These are phyloP conservation scores for Stichopus horrens DNA, from an alignment of 53 echinoderm and acorn worm species.

Conservation along the genomic window DNA sequence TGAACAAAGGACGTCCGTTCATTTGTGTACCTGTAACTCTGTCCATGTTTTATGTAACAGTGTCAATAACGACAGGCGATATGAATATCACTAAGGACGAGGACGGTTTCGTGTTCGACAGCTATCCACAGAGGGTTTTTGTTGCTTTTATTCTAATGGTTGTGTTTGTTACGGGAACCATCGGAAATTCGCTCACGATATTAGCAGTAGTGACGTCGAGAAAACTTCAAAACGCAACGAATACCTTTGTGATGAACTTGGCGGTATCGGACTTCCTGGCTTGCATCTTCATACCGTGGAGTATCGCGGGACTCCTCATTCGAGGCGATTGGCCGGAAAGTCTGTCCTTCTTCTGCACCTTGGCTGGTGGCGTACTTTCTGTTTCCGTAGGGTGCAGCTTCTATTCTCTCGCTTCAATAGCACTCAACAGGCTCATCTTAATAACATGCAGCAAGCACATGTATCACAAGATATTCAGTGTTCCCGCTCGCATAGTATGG, in stretches of 20 bases:
- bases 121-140: constrained; percentile 46
- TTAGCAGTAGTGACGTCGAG: constrained; percentile 12
- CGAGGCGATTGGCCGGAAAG: neutral
- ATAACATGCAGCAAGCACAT: constrained; percentile 24
- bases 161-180: constrained; percentile 23
- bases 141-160: neutral
- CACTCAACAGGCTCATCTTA: constrained; percentile 31
- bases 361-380: constrained; percentile 30
- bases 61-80: neutral
- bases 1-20: no score
- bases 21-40: no score
- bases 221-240: constrained; percentile 42
- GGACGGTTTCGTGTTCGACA: constrained; percentile 54
- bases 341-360: neutral
- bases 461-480: constrained; percentile 17
- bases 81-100: neutral
- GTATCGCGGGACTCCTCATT: neutral
- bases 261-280: constrained; percentile 30
- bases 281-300: constrained; percentile 38
- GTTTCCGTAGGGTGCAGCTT: constrained; percentile 35
- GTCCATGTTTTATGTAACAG: no score
- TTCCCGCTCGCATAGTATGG: neutral
- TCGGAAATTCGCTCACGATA: constrained; percentile 41
- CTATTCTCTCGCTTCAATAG: constrained; percentile 33
- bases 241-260: constrained; percentile 36